Evolutionary conservation across 2,113 vertebrate genomes (phyloP).

Genomic region (Motacilla tschutschensis): DNA sequence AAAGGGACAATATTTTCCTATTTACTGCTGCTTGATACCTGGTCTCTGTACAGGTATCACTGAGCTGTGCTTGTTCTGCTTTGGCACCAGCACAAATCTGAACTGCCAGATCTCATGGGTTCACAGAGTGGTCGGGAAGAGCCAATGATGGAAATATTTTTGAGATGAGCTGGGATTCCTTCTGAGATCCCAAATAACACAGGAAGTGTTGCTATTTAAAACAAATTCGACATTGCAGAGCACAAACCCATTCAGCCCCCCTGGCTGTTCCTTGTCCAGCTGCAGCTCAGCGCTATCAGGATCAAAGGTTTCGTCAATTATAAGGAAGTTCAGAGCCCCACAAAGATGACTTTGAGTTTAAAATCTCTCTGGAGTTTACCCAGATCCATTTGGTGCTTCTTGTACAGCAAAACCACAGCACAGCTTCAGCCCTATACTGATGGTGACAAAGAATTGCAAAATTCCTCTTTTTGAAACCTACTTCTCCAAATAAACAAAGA

Average conservation of each 20-base stretch:
- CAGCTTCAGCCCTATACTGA: not conserved
- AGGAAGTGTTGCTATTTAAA: not conserved
- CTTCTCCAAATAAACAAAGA: not conserved
- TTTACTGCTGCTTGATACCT: accelerated
- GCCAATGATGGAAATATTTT: not conserved
- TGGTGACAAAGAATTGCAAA: not conserved
- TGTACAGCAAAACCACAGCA: not conserved
- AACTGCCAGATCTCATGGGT: conserved; percentile 23
- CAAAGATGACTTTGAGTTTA: not conserved
- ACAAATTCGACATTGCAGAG: not conserved
- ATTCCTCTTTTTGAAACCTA: not conserved
- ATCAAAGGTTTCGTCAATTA: not conserved
- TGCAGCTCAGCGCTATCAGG: accelerated
- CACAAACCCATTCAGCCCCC: not conserved
- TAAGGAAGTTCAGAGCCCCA: not conserved
- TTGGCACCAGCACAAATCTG: conserved; percentile 29
- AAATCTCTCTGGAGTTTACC: not conserved
- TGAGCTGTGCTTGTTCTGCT: not conserved
- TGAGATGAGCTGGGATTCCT: conserved; percentile 13
- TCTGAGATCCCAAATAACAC: not conserved
- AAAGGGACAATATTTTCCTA: not conserved
- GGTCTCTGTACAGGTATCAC: not conserved
- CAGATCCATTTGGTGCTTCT: not conserved
- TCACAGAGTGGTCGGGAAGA: conserved; percentile 41
- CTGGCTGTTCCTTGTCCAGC: not conserved